Base-by-base conservation (phyloP, 2,888 invertebrate species). In the Muschampia plurimacula region DNA sequence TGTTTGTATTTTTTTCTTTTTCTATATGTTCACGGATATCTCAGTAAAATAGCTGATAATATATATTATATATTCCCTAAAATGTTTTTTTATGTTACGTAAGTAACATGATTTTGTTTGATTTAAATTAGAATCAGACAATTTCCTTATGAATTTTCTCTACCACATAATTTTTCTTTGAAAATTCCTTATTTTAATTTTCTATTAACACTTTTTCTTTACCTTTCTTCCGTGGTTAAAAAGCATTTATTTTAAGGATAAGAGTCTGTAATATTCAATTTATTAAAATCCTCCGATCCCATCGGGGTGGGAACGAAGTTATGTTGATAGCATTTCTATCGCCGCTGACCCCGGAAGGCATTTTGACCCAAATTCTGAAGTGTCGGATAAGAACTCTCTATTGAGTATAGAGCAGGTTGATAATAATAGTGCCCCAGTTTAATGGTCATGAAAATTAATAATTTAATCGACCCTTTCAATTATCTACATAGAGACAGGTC, bases 281-380 rank as follows among this genome's bases (percentile, higher is more conserved):
- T 70, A 74, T 77, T 76, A 75, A 74, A 74, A 72, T 74, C 74
- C 75, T 74, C 74, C 69, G 65, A 65, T 76, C 74, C 68, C 73
- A 59, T 76, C 65, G 67, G 72, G 80, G 79, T 63, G 69, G 77
- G 69, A 77, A 75, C 80, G 77, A 78, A 83, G 85, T 82, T 84
- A 88, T 84, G 84, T 81, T 83, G 83, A 87, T 86, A 82, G 83
- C 84, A 83, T 86, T 86, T 86, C 86, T 77, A 80, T 85, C 83
- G 77, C 76, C 74, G 76, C 77, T 83, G 82, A 84, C 81, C 83
- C 84, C 81, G 83, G 83, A 84, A 86, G 84, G 86, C 82, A 86
- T 85, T 83, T 79, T 83, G 91, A 86, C 91, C 91, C 80, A 85
- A 85, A 89, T 92, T 79, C 81, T 77, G 78, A 75, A 74, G 73